A percentile compares a stretch with the other conserved stretches of the same genome.
phyloP scores from a whole-genome alignment of 2,113 vertebrate species.

The Trogon melanurus region DNA sequence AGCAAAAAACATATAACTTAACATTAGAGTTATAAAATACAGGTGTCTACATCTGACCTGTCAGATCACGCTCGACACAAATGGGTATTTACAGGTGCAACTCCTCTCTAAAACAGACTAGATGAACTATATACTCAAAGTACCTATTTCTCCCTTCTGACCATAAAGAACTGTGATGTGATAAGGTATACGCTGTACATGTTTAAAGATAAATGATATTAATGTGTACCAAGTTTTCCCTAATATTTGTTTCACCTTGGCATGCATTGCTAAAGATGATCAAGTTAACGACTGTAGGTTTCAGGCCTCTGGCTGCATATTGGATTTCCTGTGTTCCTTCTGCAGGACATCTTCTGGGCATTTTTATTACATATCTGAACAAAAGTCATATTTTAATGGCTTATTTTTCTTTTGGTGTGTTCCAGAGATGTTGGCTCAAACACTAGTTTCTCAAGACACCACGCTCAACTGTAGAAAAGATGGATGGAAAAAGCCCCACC shows the following conservation, averaged over 20 bases:
- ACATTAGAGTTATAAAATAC: neutral
- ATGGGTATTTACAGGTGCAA: neutral
- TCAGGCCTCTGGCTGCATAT: neutral
- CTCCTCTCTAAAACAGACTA: neutral
- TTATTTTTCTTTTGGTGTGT: neutral
- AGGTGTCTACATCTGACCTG: neutral
- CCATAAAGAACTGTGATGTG: neutral
- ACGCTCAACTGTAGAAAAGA: neutral
- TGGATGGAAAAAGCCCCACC: neutral
- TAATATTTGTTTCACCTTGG: neutral
- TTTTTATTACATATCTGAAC: neutral
- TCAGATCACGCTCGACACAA: neutral
- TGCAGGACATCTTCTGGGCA: neutral
- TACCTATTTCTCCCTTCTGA: neutral
- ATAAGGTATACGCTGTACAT: neutral
- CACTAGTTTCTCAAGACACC: neutral
- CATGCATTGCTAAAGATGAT: neutral
- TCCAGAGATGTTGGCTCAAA: neutral
- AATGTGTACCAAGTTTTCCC: neutral
- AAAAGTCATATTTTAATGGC: neutral
- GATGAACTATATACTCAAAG: neutral
- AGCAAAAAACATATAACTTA: neutral
- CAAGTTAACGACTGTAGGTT: neutral
- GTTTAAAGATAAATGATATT: neutral
- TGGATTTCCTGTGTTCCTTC: neutral